Conservation (phyloP, 2,797 vertebrate species). For the Poliocrania exsul region DNA sequence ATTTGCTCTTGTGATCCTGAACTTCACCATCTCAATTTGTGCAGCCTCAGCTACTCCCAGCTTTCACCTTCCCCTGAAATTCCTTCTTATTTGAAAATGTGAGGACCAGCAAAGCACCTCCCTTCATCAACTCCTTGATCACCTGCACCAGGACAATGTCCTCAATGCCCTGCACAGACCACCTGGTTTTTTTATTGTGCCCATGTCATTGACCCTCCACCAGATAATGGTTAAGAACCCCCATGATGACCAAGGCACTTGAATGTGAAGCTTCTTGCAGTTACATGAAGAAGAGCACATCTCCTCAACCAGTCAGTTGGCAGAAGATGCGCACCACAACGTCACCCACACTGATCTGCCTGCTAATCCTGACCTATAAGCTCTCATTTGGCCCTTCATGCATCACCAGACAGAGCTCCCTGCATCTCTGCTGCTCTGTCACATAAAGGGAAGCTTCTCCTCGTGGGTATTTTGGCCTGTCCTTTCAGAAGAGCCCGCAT, state of each 20-base stretch:
- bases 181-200: background rate
- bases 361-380: background rate
- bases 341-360: background rate
- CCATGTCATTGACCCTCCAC: background rate
- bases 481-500: background rate
- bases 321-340: background rate
- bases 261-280: background rate
- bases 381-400: background rate
- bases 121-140: background rate
- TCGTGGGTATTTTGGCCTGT: background rate
- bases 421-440: background rate
- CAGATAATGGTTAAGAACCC: background rate
- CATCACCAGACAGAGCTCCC: background rate
- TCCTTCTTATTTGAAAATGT: background rate
- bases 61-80: background rate
- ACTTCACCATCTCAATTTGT: background rate
- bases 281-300: background rate
- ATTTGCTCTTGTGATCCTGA: background rate
- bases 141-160: background rate
- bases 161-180: background rate
- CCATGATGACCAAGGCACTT: background rate
- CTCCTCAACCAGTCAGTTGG: background rate
- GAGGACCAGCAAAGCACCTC: background rate
- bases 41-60: background rate
- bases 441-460: background rate